Base-by-base conservation (phyloP, 2,113 vertebrate genomes). In the Ceyx melanurus region DNA sequence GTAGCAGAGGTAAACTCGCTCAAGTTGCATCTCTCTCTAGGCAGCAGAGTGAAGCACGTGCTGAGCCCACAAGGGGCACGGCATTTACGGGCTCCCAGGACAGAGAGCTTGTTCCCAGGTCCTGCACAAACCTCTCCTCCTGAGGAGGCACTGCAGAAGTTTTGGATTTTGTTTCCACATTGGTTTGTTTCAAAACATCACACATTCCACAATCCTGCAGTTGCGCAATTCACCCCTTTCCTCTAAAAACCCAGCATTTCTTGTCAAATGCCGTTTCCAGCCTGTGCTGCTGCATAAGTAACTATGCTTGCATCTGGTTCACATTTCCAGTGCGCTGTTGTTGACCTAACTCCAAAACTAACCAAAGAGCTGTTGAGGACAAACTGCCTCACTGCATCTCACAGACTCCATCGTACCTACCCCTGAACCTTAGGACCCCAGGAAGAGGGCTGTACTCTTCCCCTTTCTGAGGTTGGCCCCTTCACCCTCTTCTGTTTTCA, bases 261-360 rank as follows among this genome's bases (percentile, higher is more conserved):
- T 70, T n/a, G 70, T 75, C 85, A 73, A 84, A 68, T 13, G 35
- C 51, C 15, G 22, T 23, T 88, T 70, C 72, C 78, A 87, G 84
- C 31, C 82, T 50, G 18, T 15, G 66, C 8, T 58, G 33, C 81
- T 66, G 78, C 64, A 58, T 37, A 77, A 92, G 56, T 78, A 61
- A 64, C 57, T 33, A 35, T 4, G 56, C 40, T 45, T 88, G 77
- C 88, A 92, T 88, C 83, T 86, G 92, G 77, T 90, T 85, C 7
- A 3, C 79, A 67, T 92, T 85, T 91, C 51, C 64, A 31, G 79
- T 1, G 62, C 29, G 9, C 87, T 45, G 8, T 3, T 77, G 75
- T 46, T 88, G 82, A 94, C 92, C 58, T 28, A 65, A 62, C 91
- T 85, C 58, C 71, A 70, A 65, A 91, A 65, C 51, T n/a, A 73